Evolutionary conservation across 1,140 invertebrate species (phyloP).

Genomic region (Dinothrombium tinctorium): DNA sequence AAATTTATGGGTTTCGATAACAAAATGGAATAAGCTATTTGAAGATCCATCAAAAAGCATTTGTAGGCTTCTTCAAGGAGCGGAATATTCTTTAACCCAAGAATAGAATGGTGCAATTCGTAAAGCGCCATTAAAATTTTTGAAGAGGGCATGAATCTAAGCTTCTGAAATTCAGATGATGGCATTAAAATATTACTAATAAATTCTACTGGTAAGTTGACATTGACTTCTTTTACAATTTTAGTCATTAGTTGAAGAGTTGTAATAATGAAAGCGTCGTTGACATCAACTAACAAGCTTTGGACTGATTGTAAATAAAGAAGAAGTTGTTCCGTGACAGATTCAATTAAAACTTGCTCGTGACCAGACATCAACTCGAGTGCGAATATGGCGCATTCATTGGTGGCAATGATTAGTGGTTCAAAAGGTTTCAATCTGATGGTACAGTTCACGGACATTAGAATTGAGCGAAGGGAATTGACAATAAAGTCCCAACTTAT

Average conservation of each 20-base stretch:
- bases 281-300: not conserved
- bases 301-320: slow-evolving; percentile 1
- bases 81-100: slow-evolving; percentile 68
- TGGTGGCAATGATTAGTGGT: slow-evolving; percentile 1
- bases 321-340: slow-evolving; percentile 2
- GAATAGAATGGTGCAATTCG: slow-evolving; percentile 47
- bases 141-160: slow-evolving; percentile 34
- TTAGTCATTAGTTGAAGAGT: slow-evolving; percentile 9
- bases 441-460: not conserved
- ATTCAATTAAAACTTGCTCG: not conserved
- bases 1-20: not conserved
- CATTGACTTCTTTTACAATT: slow-evolving; percentile 38
- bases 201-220: slow-evolving; percentile 44
- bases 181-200: slow-evolving; percentile 47
- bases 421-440: slow-evolving; percentile 2
- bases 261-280: slow-evolving; percentile 10
- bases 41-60: slow-evolving; percentile 22
- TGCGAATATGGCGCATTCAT: slow-evolving; percentile 1
- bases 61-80: slow-evolving; percentile 65
- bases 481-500: slow-evolving; percentile 42
- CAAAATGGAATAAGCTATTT: slow-evolving; percentile 15
- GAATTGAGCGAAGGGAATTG: slow-evolving; percentile 20
- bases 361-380: not conserved
- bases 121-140: slow-evolving; percentile 38
- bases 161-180: slow-evolving; percentile 34